Evolutionary conservation across 2,797 vertebrate species (phyloP), one percentile per base, ranked within the genome.

Genomic region (Pangasius larnaudii): DNA sequence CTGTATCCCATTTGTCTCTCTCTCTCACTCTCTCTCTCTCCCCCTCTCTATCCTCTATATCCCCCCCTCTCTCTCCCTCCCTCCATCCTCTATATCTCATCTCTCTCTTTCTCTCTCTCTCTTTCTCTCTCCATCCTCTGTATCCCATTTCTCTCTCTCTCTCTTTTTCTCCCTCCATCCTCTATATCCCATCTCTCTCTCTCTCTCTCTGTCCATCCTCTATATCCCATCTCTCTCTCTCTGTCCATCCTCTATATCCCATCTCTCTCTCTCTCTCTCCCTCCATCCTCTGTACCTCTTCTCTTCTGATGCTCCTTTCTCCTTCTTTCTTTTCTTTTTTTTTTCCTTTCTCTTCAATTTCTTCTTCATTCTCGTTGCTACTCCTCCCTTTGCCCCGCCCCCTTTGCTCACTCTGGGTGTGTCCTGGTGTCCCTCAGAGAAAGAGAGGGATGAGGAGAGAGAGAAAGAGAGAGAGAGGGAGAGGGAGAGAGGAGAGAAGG

Each of bases 401-500:
- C 85, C n/a, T 65, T 83, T 61, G 5, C 72, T 71, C 36, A 36
- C 81, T 61, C 72, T 91, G 93, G 92, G 22, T 94, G 91, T 89
- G 77, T 93, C 89, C 89, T 94, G 94, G 93, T 91, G 84, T 81
- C 90, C 89, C 88, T 90, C 92, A 90, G 96, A 96, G 88, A 95
- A 93, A 94, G 86, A 87, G 92, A 88, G 30, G 53, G 86, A 89
- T 85, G 84, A 90, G 86, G 89, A 96, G 87, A 95, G 93, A 81
- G 91, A 90, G 56, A 88, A 75, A 84, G 91, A 96, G 86, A 95
- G 93, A 84, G 91, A 89, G 46, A 89, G 56, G 36, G 96, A 96
- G 89, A 91, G 65, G 10, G 96, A 95, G 88, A 95, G 93, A 94
- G 85, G 85, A 92, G 72, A 92, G 93, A 96, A 94, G 92, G 92